Base-by-base conservation (phyloP, 2,888 invertebrate genomes). In the Thera obeliscata region DNA sequence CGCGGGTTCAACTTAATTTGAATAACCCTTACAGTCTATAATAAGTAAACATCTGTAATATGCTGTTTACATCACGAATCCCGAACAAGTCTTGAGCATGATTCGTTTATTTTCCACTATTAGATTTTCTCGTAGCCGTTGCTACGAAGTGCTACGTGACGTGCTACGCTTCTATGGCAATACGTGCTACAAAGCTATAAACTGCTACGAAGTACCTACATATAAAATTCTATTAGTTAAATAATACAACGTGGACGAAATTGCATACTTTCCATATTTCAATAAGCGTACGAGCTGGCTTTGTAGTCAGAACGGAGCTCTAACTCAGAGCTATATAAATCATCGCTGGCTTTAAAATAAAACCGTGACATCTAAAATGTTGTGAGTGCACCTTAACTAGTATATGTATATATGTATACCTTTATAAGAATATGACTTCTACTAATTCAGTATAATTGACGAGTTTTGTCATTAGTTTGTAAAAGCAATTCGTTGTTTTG, bases 171-270 rank as follows among this genome's bases (percentile, higher is more conserved):
- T 52, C 64, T 61, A 56, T 63, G 54, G 33, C 43, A 46, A 48
- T 60, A 74, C 62, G 64, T 55, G 66, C 69, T 71, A 72, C 71
- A 58, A 11, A 3, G 48, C 66, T 71, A 69, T 62, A 60, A 55
- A 63, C 70, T 61, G 38, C n/a, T 38, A 22, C 22, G 22, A 22
- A 22, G 22, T 22, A 22, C 22, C 22, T 22, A 56, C 33, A 65
- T 66, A 63, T 69, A 54, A 69, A 72, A 67, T 69, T 69, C 59
- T 63, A 67, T 71, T 61, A 67, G 38, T 61, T 66, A 48, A 64
- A 58, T 58, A 67, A 67, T 63, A 56, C 61, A 52, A 36, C 66
- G 46, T 62, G 60, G 38, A 60, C 41, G 52, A 56, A 66, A 66
- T 48, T 61, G 46, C 46, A 61, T 55, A 36, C 55, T 48, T 61